phyloP scores from a whole-genome alignment of 2,888 invertebrate species.

The Nomada flava region DNA sequence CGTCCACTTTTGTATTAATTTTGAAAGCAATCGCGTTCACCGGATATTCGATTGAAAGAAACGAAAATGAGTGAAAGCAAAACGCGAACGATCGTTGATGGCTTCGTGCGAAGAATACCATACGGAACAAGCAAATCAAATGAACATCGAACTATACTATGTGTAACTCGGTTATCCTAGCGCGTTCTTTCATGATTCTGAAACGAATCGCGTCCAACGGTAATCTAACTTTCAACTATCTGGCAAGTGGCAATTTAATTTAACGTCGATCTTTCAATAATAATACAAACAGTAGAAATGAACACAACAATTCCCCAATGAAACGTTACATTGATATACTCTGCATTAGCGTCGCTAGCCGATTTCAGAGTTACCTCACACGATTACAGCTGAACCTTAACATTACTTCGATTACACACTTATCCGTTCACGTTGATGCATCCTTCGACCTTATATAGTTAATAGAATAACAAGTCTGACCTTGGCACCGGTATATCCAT shows the following conservation, averaged over 20 bases:
- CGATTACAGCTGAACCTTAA: conserved; percentile 37
- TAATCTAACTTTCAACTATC: neutral
- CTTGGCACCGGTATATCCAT: conserved; percentile 74
- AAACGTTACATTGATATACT: neutral
- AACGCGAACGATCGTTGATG: neutral
- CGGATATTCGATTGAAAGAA: conserved; percentile 17
- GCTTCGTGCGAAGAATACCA: neutral
- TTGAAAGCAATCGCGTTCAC: conserved; percentile 11
- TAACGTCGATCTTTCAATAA: neutral
- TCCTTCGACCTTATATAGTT: conserved; percentile 48
- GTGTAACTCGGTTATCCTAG: neutral
- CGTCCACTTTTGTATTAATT: conserved; percentile 51
- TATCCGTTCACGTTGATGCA: conserved; percentile 56
- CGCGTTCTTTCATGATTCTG: neutral
- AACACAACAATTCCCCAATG: neutral
- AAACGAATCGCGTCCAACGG: neutral
- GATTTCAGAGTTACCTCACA: neutral
- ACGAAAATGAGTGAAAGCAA: neutral
- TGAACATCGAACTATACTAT: neutral
- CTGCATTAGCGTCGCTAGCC: neutral
- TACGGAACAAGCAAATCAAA: neutral
- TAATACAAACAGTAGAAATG: neutral
- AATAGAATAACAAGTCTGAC: conserved; percentile 72
- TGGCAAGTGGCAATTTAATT: neutral
- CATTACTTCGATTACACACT: conserved; percentile 36